Percentiles rank a stretch among this genome's conserved stretches.
Evolutionary conservation across 1,140 invertebrate species (phyloP).

Genomic region (Rhagoletis zephyria): DNA sequence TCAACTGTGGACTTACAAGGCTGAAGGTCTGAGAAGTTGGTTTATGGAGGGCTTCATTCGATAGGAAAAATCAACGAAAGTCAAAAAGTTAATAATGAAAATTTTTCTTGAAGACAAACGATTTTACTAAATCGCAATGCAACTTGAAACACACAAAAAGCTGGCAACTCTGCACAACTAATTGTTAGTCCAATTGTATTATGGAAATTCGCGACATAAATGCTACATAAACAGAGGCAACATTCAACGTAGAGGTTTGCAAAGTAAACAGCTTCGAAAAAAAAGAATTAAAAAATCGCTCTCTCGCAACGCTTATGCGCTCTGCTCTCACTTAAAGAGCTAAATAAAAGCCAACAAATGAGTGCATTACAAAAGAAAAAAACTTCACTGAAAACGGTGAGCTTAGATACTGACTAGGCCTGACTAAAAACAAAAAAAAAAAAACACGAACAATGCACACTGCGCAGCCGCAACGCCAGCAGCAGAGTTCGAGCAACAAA

Average conservation of each 20-base stretch:
- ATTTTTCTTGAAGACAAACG: too few relatives aligned
- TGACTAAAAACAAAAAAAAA: neutral
- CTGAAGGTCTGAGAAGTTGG: too few relatives aligned
- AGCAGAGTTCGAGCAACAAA: neutral
- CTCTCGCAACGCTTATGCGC: neutral
- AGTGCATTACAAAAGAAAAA: neutral
- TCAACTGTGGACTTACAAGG: too few relatives aligned
- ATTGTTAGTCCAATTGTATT: constrained; percentile 8
- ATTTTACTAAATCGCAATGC: too few relatives aligned
- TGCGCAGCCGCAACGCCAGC: neutral
- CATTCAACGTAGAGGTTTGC: neutral
- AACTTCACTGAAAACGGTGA: neutral
- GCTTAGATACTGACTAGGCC: constrained; percentile 21
- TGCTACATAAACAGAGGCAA: constrained; percentile 9
- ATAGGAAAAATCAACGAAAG: too few relatives aligned
- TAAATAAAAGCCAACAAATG: constrained; percentile 29
- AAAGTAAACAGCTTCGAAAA: neutral
- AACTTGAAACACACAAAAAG: neutral
- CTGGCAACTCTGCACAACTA: constrained; percentile 29
- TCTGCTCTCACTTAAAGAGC: constrained; percentile 1
- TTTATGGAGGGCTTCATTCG: too few relatives aligned
- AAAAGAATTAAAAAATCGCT: neutral
- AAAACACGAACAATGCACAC: neutral
- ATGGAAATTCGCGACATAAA: constrained; percentile 26
- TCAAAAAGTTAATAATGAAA: too few relatives aligned